Conservation (phyloP, 2,113 vertebrate genomes). For the Trogon melanurus region DNA sequence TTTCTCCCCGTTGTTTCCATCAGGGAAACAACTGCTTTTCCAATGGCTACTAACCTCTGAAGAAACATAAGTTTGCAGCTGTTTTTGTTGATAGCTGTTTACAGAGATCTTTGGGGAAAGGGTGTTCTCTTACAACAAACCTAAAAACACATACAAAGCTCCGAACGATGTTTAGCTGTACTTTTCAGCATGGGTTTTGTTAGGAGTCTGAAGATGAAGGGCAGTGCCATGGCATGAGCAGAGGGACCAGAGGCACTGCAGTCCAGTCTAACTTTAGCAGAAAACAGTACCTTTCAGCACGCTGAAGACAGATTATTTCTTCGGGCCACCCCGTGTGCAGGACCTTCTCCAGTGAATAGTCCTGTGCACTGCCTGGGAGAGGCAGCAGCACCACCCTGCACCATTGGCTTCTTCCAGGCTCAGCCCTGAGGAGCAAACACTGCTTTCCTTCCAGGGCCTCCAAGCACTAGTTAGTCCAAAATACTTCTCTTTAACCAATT, state of each 20-base stretch:
- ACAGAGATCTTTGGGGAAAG: not conserved
- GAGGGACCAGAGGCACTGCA: not conserved
- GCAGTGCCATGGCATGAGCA: not conserved
- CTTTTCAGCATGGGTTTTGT: not conserved
- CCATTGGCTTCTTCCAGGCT: not conserved
- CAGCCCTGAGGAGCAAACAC: not conserved
- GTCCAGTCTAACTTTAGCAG: not conserved
- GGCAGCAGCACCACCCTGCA: not conserved
- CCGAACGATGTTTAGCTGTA: not conserved
- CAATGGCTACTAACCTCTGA: not conserved
- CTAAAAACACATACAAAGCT: not conserved
- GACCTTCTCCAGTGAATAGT: not conserved
- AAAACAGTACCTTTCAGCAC: not conserved
- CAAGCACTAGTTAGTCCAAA: not conserved
- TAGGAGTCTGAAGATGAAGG: not conserved
- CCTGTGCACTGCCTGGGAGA: accelerated
- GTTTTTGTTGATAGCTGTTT: not conserved
- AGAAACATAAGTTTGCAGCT: not conserved
- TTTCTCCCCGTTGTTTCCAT: not conserved
- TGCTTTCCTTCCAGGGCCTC: not conserved
- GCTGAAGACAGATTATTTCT: not conserved
- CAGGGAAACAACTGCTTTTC: not conserved
- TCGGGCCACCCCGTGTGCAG: not conserved
- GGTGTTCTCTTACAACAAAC: not conserved
- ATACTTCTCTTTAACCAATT: not conserved